Conservation (phyloP, 2,888 invertebrate species). For the Cryptus armator region DNA sequence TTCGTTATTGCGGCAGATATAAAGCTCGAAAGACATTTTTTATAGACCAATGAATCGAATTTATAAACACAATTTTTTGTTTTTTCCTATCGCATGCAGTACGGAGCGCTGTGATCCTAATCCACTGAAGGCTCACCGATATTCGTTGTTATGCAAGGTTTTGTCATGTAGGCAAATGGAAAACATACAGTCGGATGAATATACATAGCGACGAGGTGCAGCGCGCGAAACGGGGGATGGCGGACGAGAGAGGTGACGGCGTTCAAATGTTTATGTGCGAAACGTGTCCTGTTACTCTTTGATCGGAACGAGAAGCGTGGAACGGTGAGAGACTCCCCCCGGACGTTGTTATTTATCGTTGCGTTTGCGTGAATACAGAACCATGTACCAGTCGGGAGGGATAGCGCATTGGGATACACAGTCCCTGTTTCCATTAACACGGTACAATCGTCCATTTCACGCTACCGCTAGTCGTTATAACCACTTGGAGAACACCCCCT, state of each 20-base stretch:
- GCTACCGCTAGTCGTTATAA: slow-evolving; percentile 17
- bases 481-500: slow-evolving; percentile 13
- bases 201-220: neutral
- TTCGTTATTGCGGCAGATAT: neutral
- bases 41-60: slow-evolving; percentile 1
- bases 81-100: neutral
- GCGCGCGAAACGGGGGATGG: neutral
- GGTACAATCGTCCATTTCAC: slow-evolving; percentile 38
- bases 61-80: slow-evolving; percentile 16
- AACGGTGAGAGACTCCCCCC: slow-evolving; percentile 5
- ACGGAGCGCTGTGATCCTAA: neutral
- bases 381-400: slow-evolving; percentile 19
- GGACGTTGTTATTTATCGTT: slow-evolving; percentile 53
- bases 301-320: slow-evolving; percentile 8
- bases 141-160: slow-evolving; percentile 29
- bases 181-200: slow-evolving; percentile 23
- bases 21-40: neutral
- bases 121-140: slow-evolving; percentile 12
- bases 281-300: slow-evolving; percentile 48
- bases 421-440: slow-evolving; percentile 46
- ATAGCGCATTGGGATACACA: neutral
- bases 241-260: slow-evolving; percentile 8
- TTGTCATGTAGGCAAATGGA: slow-evolving; percentile 11
- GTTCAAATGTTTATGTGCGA: slow-evolving; percentile 42
- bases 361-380: slow-evolving; percentile 11